Percentiles rank a stretch among this genome's conserved stretches.
phyloP scores from a whole-genome alignment of 2,113 vertebrate species.

The Pluvialis apricaria region DNA sequence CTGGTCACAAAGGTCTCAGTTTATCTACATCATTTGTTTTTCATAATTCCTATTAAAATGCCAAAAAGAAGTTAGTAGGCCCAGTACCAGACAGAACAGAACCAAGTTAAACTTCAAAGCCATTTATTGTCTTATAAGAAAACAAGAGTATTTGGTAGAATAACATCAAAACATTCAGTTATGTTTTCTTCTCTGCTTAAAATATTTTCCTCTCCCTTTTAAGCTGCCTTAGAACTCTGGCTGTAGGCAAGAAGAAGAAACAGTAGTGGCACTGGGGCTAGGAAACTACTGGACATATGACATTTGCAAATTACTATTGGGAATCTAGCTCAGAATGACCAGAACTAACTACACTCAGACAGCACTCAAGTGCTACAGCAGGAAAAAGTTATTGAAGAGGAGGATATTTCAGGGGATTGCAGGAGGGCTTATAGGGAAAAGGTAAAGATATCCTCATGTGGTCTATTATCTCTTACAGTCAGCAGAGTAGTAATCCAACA shows the following conservation, averaged over 20 bases:
- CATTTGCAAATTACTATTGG: neutral
- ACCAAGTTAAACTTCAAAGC: neutral
- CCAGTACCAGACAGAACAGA: neutral
- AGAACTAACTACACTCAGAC: neutral
- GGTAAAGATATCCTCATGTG: neutral
- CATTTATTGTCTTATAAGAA: neutral
- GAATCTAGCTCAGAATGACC: neutral
- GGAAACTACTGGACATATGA: neutral
- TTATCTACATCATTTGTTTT: slow-evolving; percentile 46
- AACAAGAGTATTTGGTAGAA: neutral
- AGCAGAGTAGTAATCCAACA: neutral
- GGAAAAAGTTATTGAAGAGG: neutral
- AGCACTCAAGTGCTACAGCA: neutral
- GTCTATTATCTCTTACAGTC: neutral
- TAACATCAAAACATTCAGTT: neutral
- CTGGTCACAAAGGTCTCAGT: slow-evolving; percentile 33
- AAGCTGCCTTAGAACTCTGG: neutral
- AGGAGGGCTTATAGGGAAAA: neutral
- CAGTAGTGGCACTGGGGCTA: neutral
- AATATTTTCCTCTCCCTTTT: neutral
- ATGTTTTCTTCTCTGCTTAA: neutral
- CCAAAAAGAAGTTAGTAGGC: slow-evolving; percentile 34
- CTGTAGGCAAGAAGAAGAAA: neutral
- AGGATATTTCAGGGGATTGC: neutral
- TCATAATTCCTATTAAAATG: slow-evolving; percentile 53